Percentiles rank a stretch among this genome's conserved stretches.
phyloP scores from a whole-genome alignment of 2,888 invertebrate genomes.

The Spisula solida region DNA sequence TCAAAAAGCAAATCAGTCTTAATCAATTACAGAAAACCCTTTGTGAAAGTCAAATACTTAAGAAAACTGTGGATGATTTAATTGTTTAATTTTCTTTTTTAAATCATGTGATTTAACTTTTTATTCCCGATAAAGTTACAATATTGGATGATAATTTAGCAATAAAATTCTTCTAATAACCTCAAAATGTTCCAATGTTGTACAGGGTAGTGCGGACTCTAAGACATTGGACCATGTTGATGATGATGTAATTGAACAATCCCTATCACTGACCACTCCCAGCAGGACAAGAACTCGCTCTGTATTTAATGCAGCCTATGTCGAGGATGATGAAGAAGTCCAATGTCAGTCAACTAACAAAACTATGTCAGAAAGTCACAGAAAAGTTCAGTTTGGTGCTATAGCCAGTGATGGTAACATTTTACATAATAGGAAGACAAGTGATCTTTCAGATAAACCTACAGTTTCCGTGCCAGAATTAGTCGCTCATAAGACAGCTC shows the following conservation, averaged over 20 bases:
- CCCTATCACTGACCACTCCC: slow-evolving; percentile 13
- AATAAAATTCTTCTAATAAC: too few species aligned
- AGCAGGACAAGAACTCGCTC: not conserved
- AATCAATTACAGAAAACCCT: too few species aligned
- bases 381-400: not conserved
- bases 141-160: too few species aligned
- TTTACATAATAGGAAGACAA: not conserved
- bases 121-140: too few species aligned
- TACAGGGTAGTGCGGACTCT: not conserved
- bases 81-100: too few species aligned
- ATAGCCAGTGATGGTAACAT: not conserved
- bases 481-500: not conserved
- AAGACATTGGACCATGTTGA: not conserved
- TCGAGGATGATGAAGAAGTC: slow-evolving; percentile 27
- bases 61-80: too few species aligned
- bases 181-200: not conserved
- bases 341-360: not conserved
- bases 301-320: slow-evolving; percentile 11
- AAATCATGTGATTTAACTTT: too few species aligned
- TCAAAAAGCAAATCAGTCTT: too few species aligned
- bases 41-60: too few species aligned
- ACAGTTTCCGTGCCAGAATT: not conserved
- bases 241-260: not conserved
- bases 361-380: not conserved
- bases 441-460: not conserved